Conservation (phyloP, 1,140 invertebrate species). For the Fopius arisanus region DNA sequence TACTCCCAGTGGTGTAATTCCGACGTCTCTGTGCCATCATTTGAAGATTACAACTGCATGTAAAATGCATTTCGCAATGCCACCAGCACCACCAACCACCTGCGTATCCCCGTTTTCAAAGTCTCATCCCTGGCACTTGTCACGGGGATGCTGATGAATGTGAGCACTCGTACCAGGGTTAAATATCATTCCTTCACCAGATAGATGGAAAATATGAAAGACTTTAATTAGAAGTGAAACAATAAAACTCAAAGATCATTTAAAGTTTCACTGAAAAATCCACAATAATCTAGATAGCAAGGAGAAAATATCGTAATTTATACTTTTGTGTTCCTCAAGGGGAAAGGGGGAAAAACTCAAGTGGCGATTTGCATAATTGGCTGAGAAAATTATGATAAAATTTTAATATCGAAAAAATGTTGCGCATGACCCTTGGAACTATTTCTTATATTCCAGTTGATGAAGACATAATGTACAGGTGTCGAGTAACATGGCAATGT, state of each 20-base stretch:
- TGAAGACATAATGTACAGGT: too few species aligned
- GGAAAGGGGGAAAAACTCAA: not conserved
- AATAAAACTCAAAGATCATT: too few species aligned
- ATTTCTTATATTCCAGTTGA: not conserved
- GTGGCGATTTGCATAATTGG: not conserved
- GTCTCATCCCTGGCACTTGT: constrained; percentile 38
- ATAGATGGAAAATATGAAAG: not conserved
- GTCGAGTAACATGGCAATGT: too few species aligned
- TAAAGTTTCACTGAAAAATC: too few species aligned
- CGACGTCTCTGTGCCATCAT: constrained; percentile 22
- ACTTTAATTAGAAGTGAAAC: not conserved
- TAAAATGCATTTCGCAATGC: constrained; percentile 24
- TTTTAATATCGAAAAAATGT: not conserved
- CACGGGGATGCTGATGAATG: constrained; percentile 14
- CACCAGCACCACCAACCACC: constrained; percentile 23
- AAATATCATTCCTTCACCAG: not conserved
- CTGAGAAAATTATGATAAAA: not conserved
- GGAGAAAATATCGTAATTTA: too few species aligned
- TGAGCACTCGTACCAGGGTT: not conserved
- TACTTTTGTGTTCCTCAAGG: not conserved
- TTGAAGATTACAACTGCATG: constrained; percentile 26
- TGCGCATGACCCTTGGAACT: not conserved
- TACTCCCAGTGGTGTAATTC: constrained; percentile 17
- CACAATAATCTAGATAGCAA: too few species aligned
- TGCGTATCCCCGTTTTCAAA: constrained; percentile 39